Percentiles rank a stretch among this genome's conserved stretches.
Evolutionary conservation across 1,140 invertebrate genomes (phyloP).

Genomic region (Drosophila virilis): DNA sequence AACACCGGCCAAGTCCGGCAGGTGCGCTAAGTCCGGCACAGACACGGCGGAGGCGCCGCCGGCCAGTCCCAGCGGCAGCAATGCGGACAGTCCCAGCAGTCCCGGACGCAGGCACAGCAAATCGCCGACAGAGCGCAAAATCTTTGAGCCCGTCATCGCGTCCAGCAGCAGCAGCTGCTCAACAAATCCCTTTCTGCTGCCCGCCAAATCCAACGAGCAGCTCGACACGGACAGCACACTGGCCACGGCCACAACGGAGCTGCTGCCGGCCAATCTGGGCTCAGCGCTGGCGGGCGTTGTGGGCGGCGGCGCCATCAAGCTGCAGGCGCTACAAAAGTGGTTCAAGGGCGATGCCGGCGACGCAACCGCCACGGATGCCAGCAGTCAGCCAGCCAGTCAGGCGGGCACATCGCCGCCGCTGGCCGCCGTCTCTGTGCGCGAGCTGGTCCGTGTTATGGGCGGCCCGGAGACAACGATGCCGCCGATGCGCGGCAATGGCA

Average conservation of each 20-base stretch:
- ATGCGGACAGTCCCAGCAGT: slow-evolving; percentile 20
- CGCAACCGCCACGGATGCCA: slow-evolving; percentile 24
- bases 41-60: not conserved
- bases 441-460: slow-evolving; percentile 91
- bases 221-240: slow-evolving; percentile 24
- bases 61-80: slow-evolving; percentile 33
- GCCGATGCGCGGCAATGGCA: slow-evolving; percentile 85
- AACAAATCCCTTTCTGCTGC: slow-evolving; percentile 88
- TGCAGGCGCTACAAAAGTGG: slow-evolving; percentile 90
- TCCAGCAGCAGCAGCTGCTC: slow-evolving; percentile 63
- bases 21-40: no score
- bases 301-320: slow-evolving; percentile 86
- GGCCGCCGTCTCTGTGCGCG: slow-evolving; percentile 91
- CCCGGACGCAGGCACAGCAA: slow-evolving; percentile 13
- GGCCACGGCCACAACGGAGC: slow-evolving; percentile 35
- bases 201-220: slow-evolving; percentile 59
- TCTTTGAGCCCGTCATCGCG: slow-evolving; percentile 74
- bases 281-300: slow-evolving; percentile 74
- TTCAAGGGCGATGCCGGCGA: slow-evolving; percentile 87
- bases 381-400: slow-evolving; percentile 14
- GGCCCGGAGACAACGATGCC: slow-evolving; percentile 87
- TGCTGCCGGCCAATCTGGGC: slow-evolving; percentile 69
- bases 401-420: slow-evolving; percentile 23
- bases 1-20: slow-evolving; percentile 1
- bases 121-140: slow-evolving; percentile 26